Conservation (phyloP, 2,797 vertebrate species). For the Iguana delicatissima region DNA sequence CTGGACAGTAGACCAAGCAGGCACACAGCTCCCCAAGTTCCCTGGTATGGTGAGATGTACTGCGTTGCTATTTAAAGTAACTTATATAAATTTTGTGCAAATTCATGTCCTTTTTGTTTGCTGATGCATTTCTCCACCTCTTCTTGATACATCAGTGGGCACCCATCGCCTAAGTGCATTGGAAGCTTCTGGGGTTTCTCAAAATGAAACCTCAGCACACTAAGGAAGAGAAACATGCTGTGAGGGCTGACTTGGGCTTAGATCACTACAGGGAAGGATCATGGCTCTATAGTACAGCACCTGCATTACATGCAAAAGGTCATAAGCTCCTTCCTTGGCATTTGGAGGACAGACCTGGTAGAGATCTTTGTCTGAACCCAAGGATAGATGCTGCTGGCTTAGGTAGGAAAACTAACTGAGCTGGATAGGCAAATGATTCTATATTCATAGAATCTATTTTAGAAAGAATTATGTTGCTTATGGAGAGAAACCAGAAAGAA, state of each 20-base stretch:
- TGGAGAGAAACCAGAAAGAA: not conserved
- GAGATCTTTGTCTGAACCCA: not conserved
- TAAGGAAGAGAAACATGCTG: not conserved
- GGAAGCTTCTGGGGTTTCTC: not conserved
- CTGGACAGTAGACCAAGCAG: too few species aligned
- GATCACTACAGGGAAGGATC: not conserved
- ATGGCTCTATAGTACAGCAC: not conserved
- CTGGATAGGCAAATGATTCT: not conserved
- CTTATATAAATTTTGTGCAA: too few species aligned
- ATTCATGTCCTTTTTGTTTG: not conserved
- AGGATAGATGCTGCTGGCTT: not conserved
- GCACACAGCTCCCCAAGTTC: not conserved
- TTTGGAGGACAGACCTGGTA: not conserved
- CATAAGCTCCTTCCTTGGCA: not conserved
- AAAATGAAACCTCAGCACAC: not conserved
- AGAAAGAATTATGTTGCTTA: not conserved
- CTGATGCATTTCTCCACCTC: not conserved
- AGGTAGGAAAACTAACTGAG: not conserved
- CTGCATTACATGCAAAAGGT: not conserved
- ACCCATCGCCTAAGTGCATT: not conserved
- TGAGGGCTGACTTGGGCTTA: not conserved
- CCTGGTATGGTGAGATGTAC: not conserved
- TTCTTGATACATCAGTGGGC: too few species aligned
- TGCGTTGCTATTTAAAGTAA: too few species aligned
- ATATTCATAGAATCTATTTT: not conserved